Conservation (phyloP, 2,888 invertebrate genomes). For the Sisyra nigra region DNA sequence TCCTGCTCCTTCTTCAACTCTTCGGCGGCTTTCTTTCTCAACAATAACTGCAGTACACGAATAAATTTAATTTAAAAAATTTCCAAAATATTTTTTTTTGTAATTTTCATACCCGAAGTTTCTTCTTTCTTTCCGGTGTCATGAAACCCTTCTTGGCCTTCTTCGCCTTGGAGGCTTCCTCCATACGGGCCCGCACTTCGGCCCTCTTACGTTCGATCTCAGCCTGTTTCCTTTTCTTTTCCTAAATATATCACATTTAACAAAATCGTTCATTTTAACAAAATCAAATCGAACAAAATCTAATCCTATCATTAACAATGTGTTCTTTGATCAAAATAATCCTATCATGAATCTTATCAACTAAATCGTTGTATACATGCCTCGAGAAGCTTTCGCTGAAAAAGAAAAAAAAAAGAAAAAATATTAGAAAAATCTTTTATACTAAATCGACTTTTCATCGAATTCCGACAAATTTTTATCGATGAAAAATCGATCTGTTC, state of each 20-base stretch:
- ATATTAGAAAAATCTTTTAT: slow-evolving; percentile 4
- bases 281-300: neutral
- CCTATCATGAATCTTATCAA: slow-evolving; percentile 17
- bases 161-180: slow-evolving; percentile 96
- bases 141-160: slow-evolving; percentile 99
- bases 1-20: slow-evolving; percentile 99
- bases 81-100: neutral
- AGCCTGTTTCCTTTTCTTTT: slow-evolving; percentile 94
- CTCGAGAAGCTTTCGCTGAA: slow-evolving; percentile 66
- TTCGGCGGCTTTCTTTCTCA: slow-evolving; percentile 99
- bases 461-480: neutral
- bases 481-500: slow-evolving; percentile 1
- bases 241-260: slow-evolving; percentile 34
- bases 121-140: slow-evolving; percentile 99
- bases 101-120: slow-evolving; percentile 70
- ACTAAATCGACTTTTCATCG: neutral
- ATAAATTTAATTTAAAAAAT: slow-evolving; percentile 3
- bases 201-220: slow-evolving; percentile 98
- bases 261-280: neutral
- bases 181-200: slow-evolving; percentile 96
- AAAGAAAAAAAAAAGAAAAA: slow-evolving; percentile 28
- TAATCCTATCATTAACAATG: neutral
- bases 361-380: slow-evolving; percentile 34
- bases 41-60: slow-evolving; percentile 56
- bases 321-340: slow-evolving; percentile 1